Evolutionary conservation across 1,140 invertebrate species (phyloP).

Genomic region (Oncopodura yosiiana): DNA sequence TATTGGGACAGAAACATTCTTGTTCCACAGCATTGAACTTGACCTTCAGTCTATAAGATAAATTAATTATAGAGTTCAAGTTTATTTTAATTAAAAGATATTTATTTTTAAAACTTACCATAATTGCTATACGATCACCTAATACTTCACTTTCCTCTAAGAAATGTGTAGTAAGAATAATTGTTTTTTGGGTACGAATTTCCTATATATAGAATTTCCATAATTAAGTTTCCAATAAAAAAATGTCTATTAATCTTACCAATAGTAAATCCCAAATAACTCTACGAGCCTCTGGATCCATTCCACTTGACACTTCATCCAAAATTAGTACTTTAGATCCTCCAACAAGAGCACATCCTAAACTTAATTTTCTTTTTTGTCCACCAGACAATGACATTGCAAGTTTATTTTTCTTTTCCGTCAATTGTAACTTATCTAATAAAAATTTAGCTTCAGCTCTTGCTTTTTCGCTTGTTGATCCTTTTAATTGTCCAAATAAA

Average conservation of each 20-base stretch:
- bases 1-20: conserved; percentile 77
- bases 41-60: no score
- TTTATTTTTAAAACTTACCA: conserved; percentile 44
- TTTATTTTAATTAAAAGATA: background rate
- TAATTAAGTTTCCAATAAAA: background rate
- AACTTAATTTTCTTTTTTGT: conserved; percentile 46
- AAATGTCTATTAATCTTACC: conserved; percentile 12
- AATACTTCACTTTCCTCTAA: conserved; percentile 98
- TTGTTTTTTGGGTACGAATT: conserved; percentile 56
- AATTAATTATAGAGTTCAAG: background rate
- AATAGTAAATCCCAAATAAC: conserved; percentile 49
- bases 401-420: conserved; percentile 51
- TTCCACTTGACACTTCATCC: conserved; percentile 42
- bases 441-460: background rate
- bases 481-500: conserved; percentile 62
- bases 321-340: conserved; percentile 38
- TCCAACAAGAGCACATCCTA: conserved; percentile 45
- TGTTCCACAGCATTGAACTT: conserved; percentile 68
- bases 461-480: background rate
- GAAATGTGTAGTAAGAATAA: conserved; percentile 90
- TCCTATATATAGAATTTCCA: conserved; percentile 32
- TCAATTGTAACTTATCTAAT: conserved; percentile 44
- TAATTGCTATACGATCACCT: conserved; percentile 84
- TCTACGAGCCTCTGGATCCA: conserved; percentile 52
- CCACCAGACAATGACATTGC: conserved; percentile 51